Percentiles rank a stretch among this genome's conserved stretches.
These are phyloP conservation scores for Eurypyga helias DNA, from an alignment of 2,113 vertebrate species.

Conservation along the genomic window DNA sequence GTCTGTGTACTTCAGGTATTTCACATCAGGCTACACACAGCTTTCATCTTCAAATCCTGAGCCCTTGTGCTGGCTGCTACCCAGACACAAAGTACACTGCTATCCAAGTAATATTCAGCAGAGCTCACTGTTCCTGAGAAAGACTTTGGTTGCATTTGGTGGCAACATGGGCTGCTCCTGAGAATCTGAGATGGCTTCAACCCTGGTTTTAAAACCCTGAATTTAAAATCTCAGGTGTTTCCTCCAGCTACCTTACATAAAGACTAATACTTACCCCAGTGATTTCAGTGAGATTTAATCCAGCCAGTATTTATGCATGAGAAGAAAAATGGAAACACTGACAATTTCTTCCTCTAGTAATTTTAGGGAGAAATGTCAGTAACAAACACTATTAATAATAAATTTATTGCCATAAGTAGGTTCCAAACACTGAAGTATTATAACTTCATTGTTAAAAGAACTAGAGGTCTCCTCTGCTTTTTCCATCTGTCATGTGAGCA, in stretches of 20 bases:
- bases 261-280: neutral
- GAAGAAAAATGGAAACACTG: neutral
- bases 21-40: rapidly evolving
- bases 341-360: neutral
- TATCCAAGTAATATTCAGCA: neutral
- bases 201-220: neutral
- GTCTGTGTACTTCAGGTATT: neutral
- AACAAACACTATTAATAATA: neutral
- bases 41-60: neutral
- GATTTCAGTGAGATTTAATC: neutral
- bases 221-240: neutral
- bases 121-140: neutral
- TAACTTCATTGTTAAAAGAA: neutral
- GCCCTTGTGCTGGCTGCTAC: neutral
- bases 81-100: neutral
- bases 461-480: neutral
- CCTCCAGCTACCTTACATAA: neutral
- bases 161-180: neutral
- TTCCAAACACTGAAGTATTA: neutral
- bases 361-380: neutral
- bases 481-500: rapidly evolving
- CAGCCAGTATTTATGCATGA: neutral
- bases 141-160: neutral
- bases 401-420: neutral
- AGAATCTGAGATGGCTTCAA: neutral